phyloP scores from a whole-genome alignment of 2,113 vertebrate species.

The Petroica traversi region DNA sequence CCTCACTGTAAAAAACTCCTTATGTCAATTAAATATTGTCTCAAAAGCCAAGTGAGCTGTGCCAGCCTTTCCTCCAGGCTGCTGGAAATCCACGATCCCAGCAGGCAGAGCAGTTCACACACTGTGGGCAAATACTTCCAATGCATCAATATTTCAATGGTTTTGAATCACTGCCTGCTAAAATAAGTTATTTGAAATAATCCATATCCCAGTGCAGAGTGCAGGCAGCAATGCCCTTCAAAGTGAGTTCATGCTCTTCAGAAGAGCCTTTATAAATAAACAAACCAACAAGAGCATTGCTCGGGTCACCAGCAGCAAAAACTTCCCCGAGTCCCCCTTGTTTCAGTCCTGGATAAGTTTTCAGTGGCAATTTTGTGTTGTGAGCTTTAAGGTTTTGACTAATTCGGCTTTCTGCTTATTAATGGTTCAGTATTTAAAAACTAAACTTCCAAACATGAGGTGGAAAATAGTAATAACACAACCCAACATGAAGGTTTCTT shows the following conservation, averaged over 20 bases:
- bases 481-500: slow-evolving; percentile 18
- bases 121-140: neutral
- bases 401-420: slow-evolving; percentile 50
- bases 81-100: neutral
- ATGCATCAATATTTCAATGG: neutral
- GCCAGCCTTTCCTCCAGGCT: neutral
- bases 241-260: neutral
- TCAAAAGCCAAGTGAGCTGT: neutral
- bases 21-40: neutral
- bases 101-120: accelerated
- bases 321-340: neutral
- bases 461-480: slow-evolving; percentile 12
- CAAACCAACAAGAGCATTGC: neutral
- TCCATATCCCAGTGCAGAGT: neutral
- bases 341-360: neutral
- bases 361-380: neutral
- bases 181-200: neutral
- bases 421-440: slow-evolving; percentile 39
- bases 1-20: neutral
- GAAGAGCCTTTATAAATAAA: neutral
- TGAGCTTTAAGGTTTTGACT: neutral
- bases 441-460: neutral
- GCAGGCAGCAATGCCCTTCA: neutral
- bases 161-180: neutral
- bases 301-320: neutral